Evolutionary conservation across 23 tunicate genomes (phyloP).

Genomic region (Halocynthia aurantium): DNA sequence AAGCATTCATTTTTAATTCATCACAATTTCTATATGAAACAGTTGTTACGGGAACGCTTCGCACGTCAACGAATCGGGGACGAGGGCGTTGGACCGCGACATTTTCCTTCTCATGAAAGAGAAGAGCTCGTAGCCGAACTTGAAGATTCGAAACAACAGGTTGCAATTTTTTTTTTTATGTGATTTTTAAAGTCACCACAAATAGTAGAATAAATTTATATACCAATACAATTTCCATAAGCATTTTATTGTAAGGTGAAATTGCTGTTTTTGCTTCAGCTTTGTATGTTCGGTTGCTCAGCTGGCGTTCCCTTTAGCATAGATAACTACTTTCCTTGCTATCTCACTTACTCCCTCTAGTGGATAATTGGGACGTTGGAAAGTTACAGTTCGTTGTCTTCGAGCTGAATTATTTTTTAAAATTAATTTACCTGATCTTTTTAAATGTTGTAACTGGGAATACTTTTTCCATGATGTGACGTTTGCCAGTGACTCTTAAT

Average conservation of each 20-base stretch:
- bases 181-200: conserved; percentile 4
- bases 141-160: conserved; percentile 74
- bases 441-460: too few species aligned
- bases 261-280: conserved; percentile 35
- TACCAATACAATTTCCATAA: neutral
- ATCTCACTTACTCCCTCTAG: conserved; percentile 8
- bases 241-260: neutral
- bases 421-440: too few species aligned
- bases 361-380: conserved; percentile 27
- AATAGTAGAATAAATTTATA: neutral
- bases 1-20: neutral
- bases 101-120: conserved; percentile 86
- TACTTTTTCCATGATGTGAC: too few species aligned
- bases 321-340: conserved; percentile 44
- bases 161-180: neutral
- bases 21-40: neutral
- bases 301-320: conserved; percentile 75
- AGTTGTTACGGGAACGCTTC: conserved; percentile 81
- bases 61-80: conserved; percentile 83
- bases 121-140: conserved; percentile 63
- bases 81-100: conserved; percentile 86
- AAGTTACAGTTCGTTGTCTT: conserved; percentile 1
- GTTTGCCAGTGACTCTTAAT: too few species aligned
- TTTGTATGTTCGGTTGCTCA: conserved; percentile 6
- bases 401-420: too few species aligned